Base-by-base conservation (phyloP, 2,797 vertebrate genomes). In the Craterocephalus amniculus region DNA sequence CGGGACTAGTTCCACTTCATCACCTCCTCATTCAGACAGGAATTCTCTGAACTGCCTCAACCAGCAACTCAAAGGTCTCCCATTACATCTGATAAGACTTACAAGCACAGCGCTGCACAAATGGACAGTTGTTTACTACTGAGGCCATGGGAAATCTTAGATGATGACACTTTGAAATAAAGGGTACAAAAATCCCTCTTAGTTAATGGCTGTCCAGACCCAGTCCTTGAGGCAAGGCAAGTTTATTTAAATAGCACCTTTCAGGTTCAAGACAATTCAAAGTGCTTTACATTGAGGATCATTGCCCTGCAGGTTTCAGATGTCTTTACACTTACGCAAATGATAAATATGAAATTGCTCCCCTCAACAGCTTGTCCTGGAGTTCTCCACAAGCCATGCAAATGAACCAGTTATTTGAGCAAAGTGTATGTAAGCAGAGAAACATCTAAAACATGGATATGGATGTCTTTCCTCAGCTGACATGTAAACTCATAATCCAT, bases 1-100 rank as follows among this genome's bases (percentile, higher is more conserved):
- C 4, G 4, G 31, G 29, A 57, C 29, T 11, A 36, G 11, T 63
- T 62, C 31, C 68, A 31, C 9, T 38, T 72, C 32, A 40, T 40
- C n/a, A 29, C 24, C 43, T 64, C 27, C 14, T 72, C 22, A 34
- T 59, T 72, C 31, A 58, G 31, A 58, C 34, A 20, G 48, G 48
- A 59, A 43, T 34, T 72, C 10, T 63, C 12, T 35, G 31, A 7
- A 9, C 14, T 43, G 24, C 48, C 48, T 34, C 27, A n/a, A 3
- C 26, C 6, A 29, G 65, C 40, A 40, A 38, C 43, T 36, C 22
- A 61, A 26, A 62, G 51, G 26, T 52, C 20, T 22, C 20, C 8
- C 4, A 10, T 59, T 36, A 14, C 31, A 58, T 35, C 24, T 13
- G 24, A 54, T 29, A 38, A 45, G 13, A 10, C 18, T 26, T 40